Percentiles rank a stretch among this genome's conserved stretches.
phyloP scores from a whole-genome alignment of 2,888 invertebrate species.

The Fabriciana adippe region DNA sequence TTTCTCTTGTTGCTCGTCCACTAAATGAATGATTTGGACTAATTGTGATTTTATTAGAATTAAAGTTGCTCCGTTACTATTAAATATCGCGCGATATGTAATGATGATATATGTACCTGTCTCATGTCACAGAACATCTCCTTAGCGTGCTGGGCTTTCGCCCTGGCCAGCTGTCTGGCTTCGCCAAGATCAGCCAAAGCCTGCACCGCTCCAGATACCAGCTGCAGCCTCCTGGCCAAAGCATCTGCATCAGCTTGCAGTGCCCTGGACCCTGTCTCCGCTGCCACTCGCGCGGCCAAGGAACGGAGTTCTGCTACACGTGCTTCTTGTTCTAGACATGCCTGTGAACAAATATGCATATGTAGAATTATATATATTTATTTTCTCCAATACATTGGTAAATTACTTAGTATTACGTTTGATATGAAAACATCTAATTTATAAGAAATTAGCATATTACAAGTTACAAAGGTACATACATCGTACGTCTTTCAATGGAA shows the following conservation, averaged over 20 bases:
- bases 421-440: too few relatives aligned
- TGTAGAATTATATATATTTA: neutral
- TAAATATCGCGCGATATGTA: too few relatives aligned
- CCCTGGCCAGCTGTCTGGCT: constrained; percentile 83
- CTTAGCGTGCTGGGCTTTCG: constrained; percentile 83
- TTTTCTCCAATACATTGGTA: neutral
- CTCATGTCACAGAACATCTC: constrained; percentile 87
- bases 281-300: constrained; percentile 89
- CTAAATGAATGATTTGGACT: too few relatives aligned
- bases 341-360: constrained; percentile 69
- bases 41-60: too few relatives aligned
- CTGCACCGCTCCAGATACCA: constrained; percentile 88
- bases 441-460: too few relatives aligned
- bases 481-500: too few relatives aligned
- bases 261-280: constrained; percentile 88
- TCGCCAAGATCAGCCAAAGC: constrained; percentile 90
- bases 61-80: too few relatives aligned
- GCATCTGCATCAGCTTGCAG: constrained; percentile 90
- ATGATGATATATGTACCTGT: constrained; percentile 82
- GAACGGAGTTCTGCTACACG: constrained; percentile 89
- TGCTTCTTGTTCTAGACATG: constrained; percentile 88
- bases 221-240: constrained; percentile 87
- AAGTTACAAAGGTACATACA: too few relatives aligned
- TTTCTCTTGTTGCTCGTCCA: too few relatives aligned
- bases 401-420: too few relatives aligned